phyloP scores from a whole-genome alignment of 23 tunicate species.

The Ascidia mentula region DNA sequence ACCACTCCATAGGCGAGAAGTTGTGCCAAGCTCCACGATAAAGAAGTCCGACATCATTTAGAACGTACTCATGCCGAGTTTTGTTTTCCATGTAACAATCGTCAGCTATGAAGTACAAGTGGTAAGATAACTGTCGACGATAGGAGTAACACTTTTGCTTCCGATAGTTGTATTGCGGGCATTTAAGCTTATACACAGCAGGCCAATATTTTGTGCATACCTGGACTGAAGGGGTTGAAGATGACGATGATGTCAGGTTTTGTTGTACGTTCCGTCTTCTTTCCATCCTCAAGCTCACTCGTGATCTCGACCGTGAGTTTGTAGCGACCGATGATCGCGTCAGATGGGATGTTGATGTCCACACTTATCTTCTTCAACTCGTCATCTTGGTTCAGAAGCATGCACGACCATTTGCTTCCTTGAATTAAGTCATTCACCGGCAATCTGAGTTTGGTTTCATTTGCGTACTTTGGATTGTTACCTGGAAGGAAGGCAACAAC shows the following conservation, averaged over 20 bases:
- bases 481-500: too few species aligned
- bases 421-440: slow-evolving; percentile 44
- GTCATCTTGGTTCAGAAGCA: slow-evolving; percentile 23
- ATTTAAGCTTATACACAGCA: too few species aligned
- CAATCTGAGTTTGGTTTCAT: slow-evolving; percentile 52
- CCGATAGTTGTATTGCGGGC: too few species aligned
- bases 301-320: slow-evolving; percentile 45
- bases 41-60: slow-evolving; percentile 63
- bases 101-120: too few species aligned
- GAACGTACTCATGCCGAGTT: slow-evolving; percentile 68
- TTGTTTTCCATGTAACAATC: slow-evolving; percentile 69
- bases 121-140: too few species aligned
- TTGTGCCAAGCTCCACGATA: slow-evolving; percentile 51
- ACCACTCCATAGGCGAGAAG: slow-evolving; percentile 62
- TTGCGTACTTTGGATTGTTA: slow-evolving; percentile 29
- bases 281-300: slow-evolving; percentile 37
- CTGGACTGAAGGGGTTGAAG: slow-evolving; percentile 73
- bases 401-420: slow-evolving; percentile 64
- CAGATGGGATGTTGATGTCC: slow-evolving; percentile 60
- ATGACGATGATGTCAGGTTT: slow-evolving; percentile 62
- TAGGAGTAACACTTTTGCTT: too few species aligned
- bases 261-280: slow-evolving; percentile 17
- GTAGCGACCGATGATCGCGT: slow-evolving; percentile 76
- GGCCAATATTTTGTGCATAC: too few species aligned
- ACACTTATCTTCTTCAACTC: slow-evolving; percentile 40